These are phyloP conservation scores for Hecatera dysodea DNA, from an alignment of 2,888 invertebrate genomes.

Conservation along the genomic window DNA sequence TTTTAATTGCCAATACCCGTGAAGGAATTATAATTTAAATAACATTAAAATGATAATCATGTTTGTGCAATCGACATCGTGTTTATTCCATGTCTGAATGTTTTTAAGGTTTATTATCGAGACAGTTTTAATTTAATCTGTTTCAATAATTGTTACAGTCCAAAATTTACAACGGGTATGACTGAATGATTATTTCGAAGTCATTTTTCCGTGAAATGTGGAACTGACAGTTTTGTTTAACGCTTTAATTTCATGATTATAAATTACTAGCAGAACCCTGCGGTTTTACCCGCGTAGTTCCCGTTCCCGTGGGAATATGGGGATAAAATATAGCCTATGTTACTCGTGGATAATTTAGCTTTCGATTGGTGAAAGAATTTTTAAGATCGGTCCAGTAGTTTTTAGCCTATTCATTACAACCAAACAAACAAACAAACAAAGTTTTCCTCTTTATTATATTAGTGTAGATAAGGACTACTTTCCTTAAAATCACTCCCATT, in stretches of 20 bases:
- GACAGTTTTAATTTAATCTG: slow-evolving; percentile 6
- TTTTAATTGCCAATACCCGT: slow-evolving; percentile 17
- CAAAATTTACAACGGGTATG: not conserved
- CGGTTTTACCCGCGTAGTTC: too few relatives aligned
- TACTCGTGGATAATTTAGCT: too few relatives aligned
- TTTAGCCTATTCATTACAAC: too few relatives aligned
- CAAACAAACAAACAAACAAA: too few relatives aligned
- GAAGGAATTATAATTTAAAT: slow-evolving; percentile 9
- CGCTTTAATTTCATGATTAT: not conserved
- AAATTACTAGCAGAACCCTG: not conserved
- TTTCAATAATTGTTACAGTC: not conserved
- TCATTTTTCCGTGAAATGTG: not conserved
- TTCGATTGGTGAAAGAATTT: too few relatives aligned
- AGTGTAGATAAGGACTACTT: not conserved
- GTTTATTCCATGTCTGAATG: not conserved
- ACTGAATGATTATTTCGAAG: not conserved
- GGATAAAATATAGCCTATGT: too few relatives aligned
- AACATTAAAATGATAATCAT: slow-evolving; percentile 1
- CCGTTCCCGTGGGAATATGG: too few relatives aligned
- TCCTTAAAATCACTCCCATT: not conserved
- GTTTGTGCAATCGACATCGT: slow-evolving; percentile 1
- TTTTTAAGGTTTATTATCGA: slow-evolving; percentile 3
- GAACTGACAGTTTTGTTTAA: not conserved
- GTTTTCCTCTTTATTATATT: too few relatives aligned
- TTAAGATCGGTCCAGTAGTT: too few relatives aligned